phyloP scores from a whole-genome alignment of 2,113 vertebrate species.

The Cervus canadensis region DNA sequence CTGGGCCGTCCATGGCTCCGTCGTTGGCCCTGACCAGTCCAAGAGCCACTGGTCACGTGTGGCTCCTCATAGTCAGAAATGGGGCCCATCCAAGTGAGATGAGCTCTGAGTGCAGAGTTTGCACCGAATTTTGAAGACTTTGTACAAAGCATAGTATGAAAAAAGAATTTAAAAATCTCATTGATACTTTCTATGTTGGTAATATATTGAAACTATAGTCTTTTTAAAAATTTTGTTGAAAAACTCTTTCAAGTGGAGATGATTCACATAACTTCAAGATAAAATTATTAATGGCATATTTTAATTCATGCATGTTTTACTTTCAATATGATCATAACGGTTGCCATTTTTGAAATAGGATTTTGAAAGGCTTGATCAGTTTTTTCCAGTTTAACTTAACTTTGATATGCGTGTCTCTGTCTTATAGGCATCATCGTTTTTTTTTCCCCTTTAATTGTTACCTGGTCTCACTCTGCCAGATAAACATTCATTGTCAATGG shows the following conservation, averaged over 20 bases:
- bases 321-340: background rate
- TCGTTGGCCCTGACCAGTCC: background rate
- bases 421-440: background rate
- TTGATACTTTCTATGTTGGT: background rate
- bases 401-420: background rate
- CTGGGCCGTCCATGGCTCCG: background rate
- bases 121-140: background rate
- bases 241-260: background rate
- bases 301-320: background rate
- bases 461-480: background rate
- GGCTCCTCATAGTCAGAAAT: background rate
- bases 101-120: background rate
- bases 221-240: background rate
- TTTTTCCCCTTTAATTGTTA: background rate
- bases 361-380: background rate
- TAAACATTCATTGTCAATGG: background rate
- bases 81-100: background rate
- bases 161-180: background rate
- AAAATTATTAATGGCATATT: background rate
- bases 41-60: background rate
- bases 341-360: background rate
- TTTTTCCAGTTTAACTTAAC: background rate
- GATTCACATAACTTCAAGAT: background rate
- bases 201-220: background rate
- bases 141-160: background rate